phyloP scores from a whole-genome alignment of 2,888 invertebrate genomes.

The Ptychoptera albimana region DNA sequence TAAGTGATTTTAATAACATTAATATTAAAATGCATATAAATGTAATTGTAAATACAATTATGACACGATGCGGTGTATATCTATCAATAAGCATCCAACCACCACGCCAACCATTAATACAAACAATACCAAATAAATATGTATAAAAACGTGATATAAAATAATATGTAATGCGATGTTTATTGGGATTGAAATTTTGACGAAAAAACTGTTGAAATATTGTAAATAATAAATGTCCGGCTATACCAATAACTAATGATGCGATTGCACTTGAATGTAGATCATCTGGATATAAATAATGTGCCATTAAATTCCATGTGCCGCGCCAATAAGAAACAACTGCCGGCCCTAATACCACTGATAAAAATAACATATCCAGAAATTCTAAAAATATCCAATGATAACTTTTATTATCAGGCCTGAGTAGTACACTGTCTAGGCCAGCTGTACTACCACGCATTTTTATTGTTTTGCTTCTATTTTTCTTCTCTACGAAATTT shows the following conservation, averaged over 20 bases:
- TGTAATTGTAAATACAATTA: constrained; percentile 45
- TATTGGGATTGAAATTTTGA: constrained; percentile 46
- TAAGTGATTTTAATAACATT: constrained; percentile 48
- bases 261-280: constrained; percentile 43
- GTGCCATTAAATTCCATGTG: constrained; percentile 64
- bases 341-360: constrained; percentile 57
- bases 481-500: too few species aligned
- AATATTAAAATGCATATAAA: constrained; percentile 50
- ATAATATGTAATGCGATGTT: constrained; percentile 50
- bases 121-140: constrained; percentile 55
- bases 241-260: constrained; percentile 53
- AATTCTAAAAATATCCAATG: constrained; percentile 42
- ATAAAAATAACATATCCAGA: constrained; percentile 56
- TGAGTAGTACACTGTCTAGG: constrained; percentile 4
- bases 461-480: constrained; percentile 2
- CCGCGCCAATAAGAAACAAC: constrained; percentile 80
- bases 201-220: constrained; percentile 46
- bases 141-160: constrained; percentile 58
- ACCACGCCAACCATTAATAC: constrained; percentile 80
- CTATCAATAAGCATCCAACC: constrained; percentile 59
- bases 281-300: constrained; percentile 48
- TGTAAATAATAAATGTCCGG: constrained; percentile 52
- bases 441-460: constrained; percentile 15
- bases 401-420: neutral
- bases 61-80: constrained; percentile 43